A percentile compares a stretch with the other conserved stretches of the same genome.
Evolutionary conservation across 2,888 invertebrate species (phyloP).

Genomic region (Coenonympha glycerion): DNA sequence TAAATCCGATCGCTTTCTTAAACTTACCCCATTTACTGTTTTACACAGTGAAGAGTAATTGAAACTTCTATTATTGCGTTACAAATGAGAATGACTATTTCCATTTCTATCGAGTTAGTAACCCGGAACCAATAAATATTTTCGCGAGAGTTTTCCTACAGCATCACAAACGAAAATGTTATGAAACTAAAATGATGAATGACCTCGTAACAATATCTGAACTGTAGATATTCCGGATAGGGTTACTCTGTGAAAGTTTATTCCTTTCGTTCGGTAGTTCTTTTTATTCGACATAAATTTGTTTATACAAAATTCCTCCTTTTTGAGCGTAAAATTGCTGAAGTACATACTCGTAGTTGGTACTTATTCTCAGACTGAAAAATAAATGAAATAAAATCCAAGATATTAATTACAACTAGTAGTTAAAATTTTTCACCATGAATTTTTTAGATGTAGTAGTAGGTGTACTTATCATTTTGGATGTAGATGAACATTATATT

Average conservation of each 20-base stretch:
- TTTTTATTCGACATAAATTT: not conserved
- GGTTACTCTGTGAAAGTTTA: not conserved
- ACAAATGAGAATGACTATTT: conserved; percentile 60
- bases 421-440: too few species aligned
- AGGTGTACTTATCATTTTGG: too few species aligned
- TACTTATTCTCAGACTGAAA: too few species aligned
- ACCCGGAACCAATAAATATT: conserved; percentile 55
- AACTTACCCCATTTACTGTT: conserved; percentile 74
- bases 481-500: too few species aligned
- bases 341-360: too few species aligned
- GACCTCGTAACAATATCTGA: conserved; percentile 10
- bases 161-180: conserved; percentile 23
- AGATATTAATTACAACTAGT: too few species aligned
- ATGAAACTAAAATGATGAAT: conserved; percentile 12
- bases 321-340: too few species aligned
- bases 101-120: conserved; percentile 64
- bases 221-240: conserved; percentile 2
- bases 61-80: conserved; percentile 70
- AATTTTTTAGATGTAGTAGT: too few species aligned
- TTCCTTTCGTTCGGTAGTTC: not conserved
- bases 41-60: conserved; percentile 58
- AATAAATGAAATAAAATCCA: too few species aligned
- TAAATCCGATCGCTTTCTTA: conserved; percentile 73
- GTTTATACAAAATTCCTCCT: too few species aligned
- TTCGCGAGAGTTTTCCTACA: conserved; percentile 32